Conservation (phyloP, 2,888 invertebrate species). For the Agrochola circellaris region DNA sequence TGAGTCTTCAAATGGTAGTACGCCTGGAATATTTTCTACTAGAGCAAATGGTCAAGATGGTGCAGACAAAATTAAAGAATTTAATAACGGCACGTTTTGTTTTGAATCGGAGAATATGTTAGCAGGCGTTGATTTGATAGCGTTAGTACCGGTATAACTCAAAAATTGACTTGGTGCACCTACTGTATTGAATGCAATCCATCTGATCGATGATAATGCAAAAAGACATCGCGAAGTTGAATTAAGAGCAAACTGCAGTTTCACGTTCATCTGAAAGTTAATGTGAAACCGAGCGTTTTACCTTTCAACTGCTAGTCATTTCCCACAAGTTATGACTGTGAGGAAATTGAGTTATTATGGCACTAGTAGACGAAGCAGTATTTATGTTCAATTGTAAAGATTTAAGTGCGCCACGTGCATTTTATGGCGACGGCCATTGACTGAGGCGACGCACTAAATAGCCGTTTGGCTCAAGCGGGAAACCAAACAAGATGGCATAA, state of each 20-base stretch:
- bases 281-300: slow-evolving; percentile 4
- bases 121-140: background rate
- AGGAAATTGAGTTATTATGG: slow-evolving; percentile 14
- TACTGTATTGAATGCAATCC: background rate
- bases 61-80: background rate
- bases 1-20: background rate
- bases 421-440: slow-evolving; percentile 49
- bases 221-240: background rate
- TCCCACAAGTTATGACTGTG: slow-evolving; percentile 1
- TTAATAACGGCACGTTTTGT: background rate
- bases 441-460: slow-evolving; percentile 27
- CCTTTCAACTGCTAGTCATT: background rate
- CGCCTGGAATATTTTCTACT: background rate
- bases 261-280: background rate
- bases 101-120: background rate
- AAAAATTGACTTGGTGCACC: background rate
- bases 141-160: background rate
- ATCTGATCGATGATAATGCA: background rate
- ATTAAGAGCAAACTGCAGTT: background rate
- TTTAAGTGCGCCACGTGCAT: slow-evolving; percentile 43
- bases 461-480: background rate
- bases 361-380: slow-evolving; percentile 13
- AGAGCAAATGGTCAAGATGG: background rate
- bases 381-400: slow-evolving; percentile 35
- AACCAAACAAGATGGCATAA: background rate